A percentile compares a stretch with the other conserved stretches of the same genome.
These are phyloP conservation scores for Eristalis tenax DNA, from an alignment of 2,888 invertebrate genomes.

Conservation along the genomic window DNA sequence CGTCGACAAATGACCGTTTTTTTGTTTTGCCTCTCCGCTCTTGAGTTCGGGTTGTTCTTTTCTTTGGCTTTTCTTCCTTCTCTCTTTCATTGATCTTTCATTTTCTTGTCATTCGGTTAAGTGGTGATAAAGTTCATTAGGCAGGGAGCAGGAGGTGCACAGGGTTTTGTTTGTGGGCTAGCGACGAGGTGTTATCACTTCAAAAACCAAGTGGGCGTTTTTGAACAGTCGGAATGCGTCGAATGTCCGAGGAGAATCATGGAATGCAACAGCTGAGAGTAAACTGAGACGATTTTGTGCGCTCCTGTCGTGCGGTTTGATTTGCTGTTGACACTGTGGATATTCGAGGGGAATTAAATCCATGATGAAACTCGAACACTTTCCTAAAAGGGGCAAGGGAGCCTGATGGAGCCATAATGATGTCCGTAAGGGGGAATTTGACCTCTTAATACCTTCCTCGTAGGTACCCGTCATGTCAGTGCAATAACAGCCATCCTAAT, in stretches of 20 bases:
- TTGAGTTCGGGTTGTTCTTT: not conserved
- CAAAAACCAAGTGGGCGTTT: slow-evolving; percentile 47
- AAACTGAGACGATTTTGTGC: not conserved
- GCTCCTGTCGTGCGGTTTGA: not conserved
- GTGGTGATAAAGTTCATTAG: slow-evolving; percentile 31
- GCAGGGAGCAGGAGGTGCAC: slow-evolving; percentile 18
- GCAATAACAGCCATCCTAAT: too few species aligned
- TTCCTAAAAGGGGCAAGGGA: too few species aligned
- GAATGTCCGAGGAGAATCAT: not conserved
- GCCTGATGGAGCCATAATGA: too few species aligned
- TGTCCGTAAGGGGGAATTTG: too few species aligned
- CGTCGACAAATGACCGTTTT: slow-evolving; percentile 63
- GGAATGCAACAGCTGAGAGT: not conserved
- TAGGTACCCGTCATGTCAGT: too few species aligned
- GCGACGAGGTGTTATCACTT: slow-evolving; percentile 54
- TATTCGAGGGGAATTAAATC: too few species aligned
- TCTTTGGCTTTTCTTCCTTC: not conserved
- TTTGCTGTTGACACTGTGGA: too few species aligned
- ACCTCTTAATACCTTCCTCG: too few species aligned
- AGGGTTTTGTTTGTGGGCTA: slow-evolving; percentile 32
- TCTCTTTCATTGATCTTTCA: slow-evolving; percentile 20
- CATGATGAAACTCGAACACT: too few species aligned
- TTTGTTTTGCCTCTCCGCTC: slow-evolving; percentile 14
- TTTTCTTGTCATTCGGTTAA: slow-evolving; percentile 51
- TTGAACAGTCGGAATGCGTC: slow-evolving; percentile 24